Conservation (phyloP, 2,888 invertebrate genomes). For the Drosophila birchii region DNA sequence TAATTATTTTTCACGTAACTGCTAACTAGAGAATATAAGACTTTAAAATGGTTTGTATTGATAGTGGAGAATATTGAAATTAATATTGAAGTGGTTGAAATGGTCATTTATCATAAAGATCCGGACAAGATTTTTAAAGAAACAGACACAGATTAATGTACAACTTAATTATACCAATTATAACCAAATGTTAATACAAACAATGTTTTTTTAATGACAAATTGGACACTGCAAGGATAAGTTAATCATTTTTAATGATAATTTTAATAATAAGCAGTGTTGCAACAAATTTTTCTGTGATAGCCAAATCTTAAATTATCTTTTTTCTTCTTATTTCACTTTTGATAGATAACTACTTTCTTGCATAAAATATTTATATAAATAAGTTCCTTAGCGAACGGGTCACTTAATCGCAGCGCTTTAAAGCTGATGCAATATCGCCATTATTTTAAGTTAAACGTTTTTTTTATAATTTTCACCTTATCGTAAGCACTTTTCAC, state of each 20-base stretch:
- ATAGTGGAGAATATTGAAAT: background rate
- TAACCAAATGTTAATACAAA: background rate
- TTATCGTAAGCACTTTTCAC: slow-evolving; percentile 1
- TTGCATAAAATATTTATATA: background rate
- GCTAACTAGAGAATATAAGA: background rate
- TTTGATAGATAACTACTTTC: too few species aligned
- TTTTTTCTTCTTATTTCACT: background rate
- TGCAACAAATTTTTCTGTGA: background rate
- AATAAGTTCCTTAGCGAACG: background rate
- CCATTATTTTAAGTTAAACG: background rate
- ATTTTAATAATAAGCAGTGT: too few species aligned
- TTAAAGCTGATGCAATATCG: background rate
- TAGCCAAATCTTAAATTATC: background rate
- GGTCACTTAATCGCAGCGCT: background rate
- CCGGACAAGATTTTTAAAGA: too few species aligned
- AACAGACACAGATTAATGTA: background rate
- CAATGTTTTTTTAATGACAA: background rate
- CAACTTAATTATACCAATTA: background rate
- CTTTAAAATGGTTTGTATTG: background rate
- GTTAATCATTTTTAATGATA: too few species aligned
- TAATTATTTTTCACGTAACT: background rate
- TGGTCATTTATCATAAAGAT: background rate
- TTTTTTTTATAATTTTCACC: background rate
- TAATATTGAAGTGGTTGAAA: background rate
- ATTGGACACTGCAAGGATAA: background rate